Evolutionary conservation across 2,888 invertebrate genomes (phyloP).

Genomic region (Odontothrips loti): DNA sequence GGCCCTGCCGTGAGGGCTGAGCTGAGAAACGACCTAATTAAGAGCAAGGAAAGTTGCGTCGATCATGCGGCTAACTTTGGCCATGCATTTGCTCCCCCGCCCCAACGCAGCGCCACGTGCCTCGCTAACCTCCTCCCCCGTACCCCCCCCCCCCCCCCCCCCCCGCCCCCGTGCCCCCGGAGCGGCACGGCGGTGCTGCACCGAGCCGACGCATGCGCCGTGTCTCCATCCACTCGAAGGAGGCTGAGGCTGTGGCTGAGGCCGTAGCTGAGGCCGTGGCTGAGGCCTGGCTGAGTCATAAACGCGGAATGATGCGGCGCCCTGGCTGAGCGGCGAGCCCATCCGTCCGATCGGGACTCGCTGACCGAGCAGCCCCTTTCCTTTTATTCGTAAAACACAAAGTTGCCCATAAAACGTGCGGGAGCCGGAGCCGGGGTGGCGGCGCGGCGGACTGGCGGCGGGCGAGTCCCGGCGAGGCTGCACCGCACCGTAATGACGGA

Average conservation of each 20-base stretch:
- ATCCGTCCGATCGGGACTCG: too few species aligned
- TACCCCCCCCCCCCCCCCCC: not conserved
- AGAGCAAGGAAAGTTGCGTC: constrained; percentile 1
- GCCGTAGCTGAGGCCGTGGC: too few species aligned
- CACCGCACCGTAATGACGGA: not conserved
- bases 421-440: not conserved
- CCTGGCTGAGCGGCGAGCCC: too few species aligned
- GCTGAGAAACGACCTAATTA: constrained; percentile 22
- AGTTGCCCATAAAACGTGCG: not conserved
- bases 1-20: not conserved
- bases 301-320: too few species aligned
- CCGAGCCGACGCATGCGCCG: too few species aligned
- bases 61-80: constrained; percentile 24
- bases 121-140: not conserved
- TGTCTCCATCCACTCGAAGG: too few species aligned
- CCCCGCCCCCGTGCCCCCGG: too few species aligned
- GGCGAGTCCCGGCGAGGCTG: not conserved
- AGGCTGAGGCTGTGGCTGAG: too few species aligned
- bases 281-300: too few species aligned
- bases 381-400: not conserved
- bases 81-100: not conserved
- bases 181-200: too few species aligned
- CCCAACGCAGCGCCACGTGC: too few species aligned
- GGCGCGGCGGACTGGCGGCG: not conserved
- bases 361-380: too few species aligned